Evolutionary conservation across 1,140 invertebrate genomes (phyloP).

Genomic region (Bicyclus anynana): DNA sequence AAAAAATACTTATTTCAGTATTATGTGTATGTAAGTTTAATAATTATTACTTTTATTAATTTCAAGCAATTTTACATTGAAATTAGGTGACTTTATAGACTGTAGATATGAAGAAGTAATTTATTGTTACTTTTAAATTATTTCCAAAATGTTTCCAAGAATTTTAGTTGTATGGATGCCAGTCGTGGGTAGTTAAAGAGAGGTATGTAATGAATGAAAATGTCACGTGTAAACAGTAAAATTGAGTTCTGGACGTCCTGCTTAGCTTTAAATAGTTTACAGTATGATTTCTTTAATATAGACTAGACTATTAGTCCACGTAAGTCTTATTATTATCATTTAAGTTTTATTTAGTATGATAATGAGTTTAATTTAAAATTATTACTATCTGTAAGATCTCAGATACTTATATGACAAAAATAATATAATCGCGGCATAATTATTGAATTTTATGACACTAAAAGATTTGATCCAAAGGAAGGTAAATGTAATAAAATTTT

Average conservation of each 20-base stretch:
- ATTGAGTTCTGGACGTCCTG: slow-evolving; percentile 58
- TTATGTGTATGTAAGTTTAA: slow-evolving; percentile 70
- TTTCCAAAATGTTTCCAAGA: slow-evolving; percentile 67
- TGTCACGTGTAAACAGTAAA: slow-evolving; percentile 15
- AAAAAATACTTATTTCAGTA: slow-evolving; percentile 67
- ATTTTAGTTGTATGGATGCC: slow-evolving; percentile 51
- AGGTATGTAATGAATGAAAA: slow-evolving; percentile 20
- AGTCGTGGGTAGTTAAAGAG: slow-evolving; percentile 32
- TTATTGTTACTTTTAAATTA: slow-evolving; percentile 73
- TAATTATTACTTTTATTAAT: slow-evolving; percentile 62
- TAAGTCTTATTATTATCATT: slow-evolving; percentile 30
- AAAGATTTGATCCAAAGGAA: slow-evolving; percentile 18
- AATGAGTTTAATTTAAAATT: slow-evolving; percentile 26
- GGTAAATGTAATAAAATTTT: background rate
- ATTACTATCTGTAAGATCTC: slow-evolving; percentile 24
- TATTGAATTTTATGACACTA: slow-evolving; percentile 9
- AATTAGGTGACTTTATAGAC: slow-evolving; percentile 68
- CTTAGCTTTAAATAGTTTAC: slow-evolving; percentile 71
- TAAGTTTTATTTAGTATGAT: slow-evolving; percentile 30
- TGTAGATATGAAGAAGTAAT: slow-evolving; percentile 66
- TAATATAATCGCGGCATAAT: slow-evolving; percentile 18
- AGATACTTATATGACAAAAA: slow-evolving; percentile 18
- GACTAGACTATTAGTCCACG: slow-evolving; percentile 33
- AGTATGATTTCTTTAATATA: slow-evolving; percentile 37
- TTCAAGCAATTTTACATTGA: slow-evolving; percentile 62